Conservation (phyloP, 1,140 invertebrate genomes). For the Laodelphax striatellus region DNA sequence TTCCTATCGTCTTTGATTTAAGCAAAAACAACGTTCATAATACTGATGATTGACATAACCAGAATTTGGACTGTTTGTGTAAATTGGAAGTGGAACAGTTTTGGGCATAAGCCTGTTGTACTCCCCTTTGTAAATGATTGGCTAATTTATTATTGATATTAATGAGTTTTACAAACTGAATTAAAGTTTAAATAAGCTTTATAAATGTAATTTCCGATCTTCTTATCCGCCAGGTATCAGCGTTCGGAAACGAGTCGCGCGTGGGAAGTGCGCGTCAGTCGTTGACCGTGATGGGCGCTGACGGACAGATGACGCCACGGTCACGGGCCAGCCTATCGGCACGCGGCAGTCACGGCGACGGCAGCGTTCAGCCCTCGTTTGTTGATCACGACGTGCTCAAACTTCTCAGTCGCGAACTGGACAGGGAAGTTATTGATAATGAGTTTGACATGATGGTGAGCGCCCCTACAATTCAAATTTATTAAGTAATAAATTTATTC, state of each 20-base stretch:
- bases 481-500: too few relatives aligned
- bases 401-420: conserved; percentile 49
- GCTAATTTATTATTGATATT: too few relatives aligned
- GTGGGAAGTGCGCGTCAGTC: conserved; percentile 42
- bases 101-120: too few relatives aligned
- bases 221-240: conserved; percentile 33
- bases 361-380: conserved; percentile 31
- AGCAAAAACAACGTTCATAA: too few relatives aligned
- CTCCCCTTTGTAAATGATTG: too few relatives aligned
- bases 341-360: background rate
- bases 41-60: too few relatives aligned
- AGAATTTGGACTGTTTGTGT: too few relatives aligned
- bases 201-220: background rate
- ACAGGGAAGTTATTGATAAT: conserved; percentile 49
- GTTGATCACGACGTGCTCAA: conserved; percentile 48
- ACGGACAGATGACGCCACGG: background rate
- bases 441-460: conserved; percentile 52
- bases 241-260: conserved; percentile 40
- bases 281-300: conserved; percentile 23
- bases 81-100: too few relatives aligned
- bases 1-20: too few relatives aligned
- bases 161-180: too few relatives aligned
- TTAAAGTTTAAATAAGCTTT: too few relatives aligned
- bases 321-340: background rate
- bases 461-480: background rate